Evolutionary conservation across 2,888 invertebrate species (phyloP).

Genomic region (Alentia gelatinosa): DNA sequence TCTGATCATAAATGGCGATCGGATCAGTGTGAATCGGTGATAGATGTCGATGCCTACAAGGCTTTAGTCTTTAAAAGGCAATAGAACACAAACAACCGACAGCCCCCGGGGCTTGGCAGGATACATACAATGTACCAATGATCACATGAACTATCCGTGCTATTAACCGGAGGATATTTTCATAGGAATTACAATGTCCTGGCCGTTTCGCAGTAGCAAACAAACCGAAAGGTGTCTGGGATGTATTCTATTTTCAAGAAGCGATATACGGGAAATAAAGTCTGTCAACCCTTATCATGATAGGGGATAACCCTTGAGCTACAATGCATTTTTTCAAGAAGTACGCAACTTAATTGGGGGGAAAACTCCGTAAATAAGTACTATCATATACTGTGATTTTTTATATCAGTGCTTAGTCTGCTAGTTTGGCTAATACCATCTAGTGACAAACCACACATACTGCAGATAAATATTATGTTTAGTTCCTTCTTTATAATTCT

Average conservation of each 20-base stretch:
- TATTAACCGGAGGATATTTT: too few species aligned
- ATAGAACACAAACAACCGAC: background rate
- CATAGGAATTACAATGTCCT: too few species aligned
- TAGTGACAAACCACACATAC: background rate
- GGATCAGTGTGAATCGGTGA: too few species aligned
- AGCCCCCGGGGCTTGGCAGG: background rate
- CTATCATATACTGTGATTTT: background rate
- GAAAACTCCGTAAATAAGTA: background rate
- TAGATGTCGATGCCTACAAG: too few species aligned
- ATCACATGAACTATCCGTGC: background rate
- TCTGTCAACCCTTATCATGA: background rate
- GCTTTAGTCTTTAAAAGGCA: conserved; percentile 8
- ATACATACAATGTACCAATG: background rate
- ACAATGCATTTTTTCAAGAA: background rate
- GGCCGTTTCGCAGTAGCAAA: background rate
- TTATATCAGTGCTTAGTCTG: background rate
- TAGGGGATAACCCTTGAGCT: background rate
- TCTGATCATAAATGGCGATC: too few species aligned
- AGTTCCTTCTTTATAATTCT: background rate
- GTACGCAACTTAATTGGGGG: background rate
- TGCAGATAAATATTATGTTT: background rate
- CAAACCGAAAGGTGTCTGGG: background rate
- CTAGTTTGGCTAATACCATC: background rate
- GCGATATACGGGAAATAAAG: background rate
- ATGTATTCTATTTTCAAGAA: background rate